Evolutionary conservation across 2,797 vertebrate genomes (phyloP).

Genomic region (Basileuterus tristriatus): DNA sequence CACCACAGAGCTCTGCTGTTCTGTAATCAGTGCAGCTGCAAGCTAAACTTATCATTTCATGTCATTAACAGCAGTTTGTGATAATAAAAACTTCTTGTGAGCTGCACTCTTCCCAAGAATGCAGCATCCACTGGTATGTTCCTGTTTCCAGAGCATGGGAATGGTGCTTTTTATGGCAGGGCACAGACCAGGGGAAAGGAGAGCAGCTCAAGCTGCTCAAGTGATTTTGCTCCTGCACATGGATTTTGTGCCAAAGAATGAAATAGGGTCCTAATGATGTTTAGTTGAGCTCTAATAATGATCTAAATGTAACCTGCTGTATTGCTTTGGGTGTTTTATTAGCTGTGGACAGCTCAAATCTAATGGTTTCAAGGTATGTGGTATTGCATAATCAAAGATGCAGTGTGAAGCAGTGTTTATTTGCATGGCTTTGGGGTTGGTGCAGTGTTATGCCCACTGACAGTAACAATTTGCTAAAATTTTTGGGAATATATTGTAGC

Average conservation of each 20-base stretch:
- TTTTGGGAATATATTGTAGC: not conserved
- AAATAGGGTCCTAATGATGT: not conserved
- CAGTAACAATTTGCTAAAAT: not conserved
- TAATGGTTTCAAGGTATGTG: not conserved
- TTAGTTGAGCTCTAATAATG: not conserved
- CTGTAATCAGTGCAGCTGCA: not conserved
- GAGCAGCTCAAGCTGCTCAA: not conserved
- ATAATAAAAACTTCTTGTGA: not conserved
- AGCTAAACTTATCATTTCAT: not conserved
- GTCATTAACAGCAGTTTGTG: not conserved
- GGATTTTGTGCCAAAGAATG: not conserved
- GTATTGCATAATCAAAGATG: not conserved
- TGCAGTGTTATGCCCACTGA: not conserved
- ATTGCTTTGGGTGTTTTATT: not conserved
- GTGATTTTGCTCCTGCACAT: not conserved
- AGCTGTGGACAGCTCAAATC: not conserved
- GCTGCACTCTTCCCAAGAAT: not conserved
- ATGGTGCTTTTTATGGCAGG: not conserved
- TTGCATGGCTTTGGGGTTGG: not conserved
- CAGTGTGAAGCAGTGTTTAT: rapidly evolving
- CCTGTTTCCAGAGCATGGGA: not conserved
- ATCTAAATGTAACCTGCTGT: not conserved
- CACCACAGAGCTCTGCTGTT: not conserved
- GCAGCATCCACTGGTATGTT: rapidly evolving
- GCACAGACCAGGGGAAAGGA: not conserved